Evolutionary conservation across 2,113 vertebrate species (phyloP), one percentile per base, ranked within the genome.

Genomic region (Ceyx melanurus): DNA sequence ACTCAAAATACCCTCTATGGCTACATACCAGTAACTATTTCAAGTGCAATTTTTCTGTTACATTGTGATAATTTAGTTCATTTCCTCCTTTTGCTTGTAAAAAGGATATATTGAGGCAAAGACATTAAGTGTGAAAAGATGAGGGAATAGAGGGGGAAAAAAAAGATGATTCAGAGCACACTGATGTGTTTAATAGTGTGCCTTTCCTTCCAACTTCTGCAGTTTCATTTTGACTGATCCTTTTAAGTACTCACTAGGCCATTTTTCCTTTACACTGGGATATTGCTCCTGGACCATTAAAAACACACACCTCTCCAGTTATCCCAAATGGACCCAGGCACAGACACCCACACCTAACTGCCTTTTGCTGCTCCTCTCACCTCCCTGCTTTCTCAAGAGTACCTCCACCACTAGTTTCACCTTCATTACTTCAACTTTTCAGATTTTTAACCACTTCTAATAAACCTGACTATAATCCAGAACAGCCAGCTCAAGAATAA

Each of bases 171-270:
- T 50, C 48, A 50, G 48, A 50, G 48, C 22, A 50, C 22, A 50
- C 11, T 50, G 48, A 50, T 21, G 22, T 22, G 13, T 50, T 50
- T 94, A 95, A 94, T 95, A 78, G 91, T 70, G 58, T 61, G 71
- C 48, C 29, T 86, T 89, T 85, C 87, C 82, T 89, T 82, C 64
- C 78, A 51, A 33, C 58, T 92, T 87, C 78, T 6, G 25, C 46
- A 45, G 74, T 76, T 94, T 82, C 87, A 33, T 37, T 94, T 89
- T 87, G 85, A 92, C 46, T 79, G 94, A 92, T 85, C 94, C 72
- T 80, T 58, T 57, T 19, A 76, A 89, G 50, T 66, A 82, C 74
- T 61, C 1, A 0, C 62, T 45, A 20, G 64, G 40, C 50, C 28
- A 62, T 84, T 87, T 89, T 65, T 15, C 50, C 51, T 82, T 84